phyloP scores from a whole-genome alignment of 92 coral and sea anemone genomes.

The Chrysogorgia sp. region DNA sequence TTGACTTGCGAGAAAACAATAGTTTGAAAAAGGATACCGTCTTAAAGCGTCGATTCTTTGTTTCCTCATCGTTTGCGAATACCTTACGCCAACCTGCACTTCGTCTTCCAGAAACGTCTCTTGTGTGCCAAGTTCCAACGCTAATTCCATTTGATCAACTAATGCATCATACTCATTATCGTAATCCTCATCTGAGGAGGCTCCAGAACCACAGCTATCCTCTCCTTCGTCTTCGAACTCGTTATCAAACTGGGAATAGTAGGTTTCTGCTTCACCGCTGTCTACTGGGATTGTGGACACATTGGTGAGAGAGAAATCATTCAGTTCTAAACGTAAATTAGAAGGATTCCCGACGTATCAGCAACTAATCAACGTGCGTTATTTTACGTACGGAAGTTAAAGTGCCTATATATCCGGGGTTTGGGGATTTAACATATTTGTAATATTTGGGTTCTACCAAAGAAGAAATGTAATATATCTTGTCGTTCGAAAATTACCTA shows the following conservation, averaged over 20 bases:
- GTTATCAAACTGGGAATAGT: conserved; percentile 94
- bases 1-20: background rate
- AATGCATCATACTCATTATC: conserved; percentile 80
- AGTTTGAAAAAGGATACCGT: conserved; percentile 83
- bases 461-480: too few species aligned
- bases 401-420: too few species aligned
- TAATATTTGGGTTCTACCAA: too few species aligned
- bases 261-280: conserved; percentile 84
- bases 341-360: too few species aligned
- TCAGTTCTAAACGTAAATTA: conserved; percentile 26
- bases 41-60: conserved; percentile 74
- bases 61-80: conserved; percentile 64
- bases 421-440: too few species aligned
- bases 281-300: conserved; percentile 90
- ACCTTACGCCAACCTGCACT: conserved; percentile 55
- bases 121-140: conserved; percentile 73
- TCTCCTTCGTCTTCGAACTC: conserved; percentile 91
- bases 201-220: conserved; percentile 14
- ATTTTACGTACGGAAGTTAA: too few species aligned
- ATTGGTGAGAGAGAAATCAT: conserved; percentile 61
- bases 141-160: conserved; percentile 81
- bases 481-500: too few species aligned
- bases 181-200: conserved; percentile 53
- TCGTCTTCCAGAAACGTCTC: conserved; percentile 70
- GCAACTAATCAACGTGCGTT: too few species aligned